phyloP scores from a whole-genome alignment of 2,113 vertebrate genomes.

The Pseudopipra pipra region DNA sequence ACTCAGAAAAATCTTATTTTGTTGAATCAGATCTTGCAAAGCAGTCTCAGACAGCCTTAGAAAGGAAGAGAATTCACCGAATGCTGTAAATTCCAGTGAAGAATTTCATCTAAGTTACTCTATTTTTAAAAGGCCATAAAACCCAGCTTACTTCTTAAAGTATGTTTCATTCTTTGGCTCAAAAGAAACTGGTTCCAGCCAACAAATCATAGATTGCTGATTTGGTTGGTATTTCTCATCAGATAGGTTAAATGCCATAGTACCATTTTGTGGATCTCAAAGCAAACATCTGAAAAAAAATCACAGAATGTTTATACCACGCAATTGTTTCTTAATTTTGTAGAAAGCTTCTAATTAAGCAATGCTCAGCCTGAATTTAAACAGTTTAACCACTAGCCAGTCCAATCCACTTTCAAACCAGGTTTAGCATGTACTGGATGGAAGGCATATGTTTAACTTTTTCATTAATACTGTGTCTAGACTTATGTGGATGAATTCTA shows the following conservation, averaged over 20 bases:
- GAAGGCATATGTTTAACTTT: not conserved
- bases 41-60: not conserved
- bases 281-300: not conserved
- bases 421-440: not conserved
- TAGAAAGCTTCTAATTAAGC: not conserved
- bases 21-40: not conserved
- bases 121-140: not conserved
- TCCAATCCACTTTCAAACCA: not conserved
- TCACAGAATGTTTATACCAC: not conserved
- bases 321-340: not conserved
- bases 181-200: not conserved
- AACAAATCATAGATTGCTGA: not conserved
- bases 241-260: not conserved
- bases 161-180: not conserved
- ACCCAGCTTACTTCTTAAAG: not conserved
- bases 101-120: not conserved
- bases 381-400: not conserved
- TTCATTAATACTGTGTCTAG: not conserved
- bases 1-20: not conserved
- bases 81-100: not conserved
- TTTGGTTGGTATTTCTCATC: not conserved
- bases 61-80: not conserved
- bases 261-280: not conserved
- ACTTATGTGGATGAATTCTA: not conserved
- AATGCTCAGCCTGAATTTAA: not conserved